Percentiles rank a stretch among this genome's conserved stretches.
Conservation (phyloP, 2,797 vertebrate genomes). For the Pseudotriccus pelzelni region DNA sequence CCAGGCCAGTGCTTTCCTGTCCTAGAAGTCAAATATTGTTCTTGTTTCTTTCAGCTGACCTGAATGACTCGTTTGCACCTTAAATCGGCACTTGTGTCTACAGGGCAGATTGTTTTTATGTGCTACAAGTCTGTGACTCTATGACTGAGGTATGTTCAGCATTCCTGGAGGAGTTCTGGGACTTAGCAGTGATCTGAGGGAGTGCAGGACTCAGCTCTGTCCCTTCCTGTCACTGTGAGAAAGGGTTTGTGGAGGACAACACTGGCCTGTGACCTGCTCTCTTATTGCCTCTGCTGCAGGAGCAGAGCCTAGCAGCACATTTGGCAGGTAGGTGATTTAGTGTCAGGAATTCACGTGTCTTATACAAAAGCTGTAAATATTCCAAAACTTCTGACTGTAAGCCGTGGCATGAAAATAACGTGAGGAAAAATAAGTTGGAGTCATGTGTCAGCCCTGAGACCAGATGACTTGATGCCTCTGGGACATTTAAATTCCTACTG, state of each 20-base stretch:
- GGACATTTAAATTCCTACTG: neutral
- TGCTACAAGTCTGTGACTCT: neutral
- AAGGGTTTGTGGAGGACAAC: neutral
- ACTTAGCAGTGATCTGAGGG: neutral
- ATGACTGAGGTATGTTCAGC: accelerated
- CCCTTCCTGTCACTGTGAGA: neutral
- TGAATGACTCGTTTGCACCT: neutral
- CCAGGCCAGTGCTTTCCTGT: neutral
- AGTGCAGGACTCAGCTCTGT: neutral
- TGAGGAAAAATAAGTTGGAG: accelerated
- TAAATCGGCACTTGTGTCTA: neutral
- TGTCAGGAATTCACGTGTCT: neutral
- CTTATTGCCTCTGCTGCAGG: neutral
- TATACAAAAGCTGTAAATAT: neutral
- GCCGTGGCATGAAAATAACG: neutral
- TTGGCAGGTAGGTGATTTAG: too few relatives aligned
- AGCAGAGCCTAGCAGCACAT: neutral
- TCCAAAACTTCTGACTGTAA: neutral
- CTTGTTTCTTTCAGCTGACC: neutral
- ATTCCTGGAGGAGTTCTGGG: neutral
- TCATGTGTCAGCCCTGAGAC: neutral
- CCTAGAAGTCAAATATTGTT: neutral
- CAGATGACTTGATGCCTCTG: neutral
- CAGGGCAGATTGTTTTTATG: neutral
- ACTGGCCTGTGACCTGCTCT: neutral